A percentile compares a stretch with the other conserved stretches of the same genome.
Conservation (phyloP, 92 coral and sea anemone species). For the Epizoanthus stellaris region DNA sequence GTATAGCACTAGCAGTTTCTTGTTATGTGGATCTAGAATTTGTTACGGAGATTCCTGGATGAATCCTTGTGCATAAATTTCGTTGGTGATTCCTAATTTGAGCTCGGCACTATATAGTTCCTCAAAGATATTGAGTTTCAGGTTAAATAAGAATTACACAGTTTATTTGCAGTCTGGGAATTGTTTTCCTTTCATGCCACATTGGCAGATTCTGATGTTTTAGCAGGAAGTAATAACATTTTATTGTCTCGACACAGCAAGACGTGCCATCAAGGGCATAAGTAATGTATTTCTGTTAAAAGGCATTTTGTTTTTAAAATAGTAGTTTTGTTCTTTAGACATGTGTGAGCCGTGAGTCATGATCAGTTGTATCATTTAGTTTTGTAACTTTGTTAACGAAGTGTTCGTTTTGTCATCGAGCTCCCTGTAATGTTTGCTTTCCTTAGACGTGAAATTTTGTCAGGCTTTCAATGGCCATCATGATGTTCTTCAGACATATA, state of each 20-base stretch:
- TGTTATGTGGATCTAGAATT: not conserved
- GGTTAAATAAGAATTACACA: not conserved
- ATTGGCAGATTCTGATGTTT: not conserved
- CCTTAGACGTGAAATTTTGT: not conserved
- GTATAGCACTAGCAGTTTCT: not conserved
- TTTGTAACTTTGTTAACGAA: not conserved
- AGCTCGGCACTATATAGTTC: not conserved
- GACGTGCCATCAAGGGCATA: not conserved
- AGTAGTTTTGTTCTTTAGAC: not conserved
- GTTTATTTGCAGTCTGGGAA: constrained; percentile 30
- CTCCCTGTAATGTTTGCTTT: constrained; percentile 15
- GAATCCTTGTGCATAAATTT: not conserved
- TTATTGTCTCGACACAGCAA: not conserved
- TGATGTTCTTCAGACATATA: not conserved
- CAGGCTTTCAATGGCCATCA: constrained; percentile 10
- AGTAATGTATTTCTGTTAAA: not conserved
- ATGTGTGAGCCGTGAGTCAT: not conserved
- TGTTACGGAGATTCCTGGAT: not conserved
- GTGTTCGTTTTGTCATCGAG: constrained; percentile 16
- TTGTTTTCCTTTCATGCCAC: not conserved
- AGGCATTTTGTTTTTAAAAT: not conserved
- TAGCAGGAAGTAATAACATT: not conserved
- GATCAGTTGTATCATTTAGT: not conserved
- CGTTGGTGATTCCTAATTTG: not conserved
- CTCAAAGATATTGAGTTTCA: constrained; percentile 28